Base-by-base conservation (phyloP, 2,888 invertebrate genomes). In the Philopedon plagiatum region DNA sequence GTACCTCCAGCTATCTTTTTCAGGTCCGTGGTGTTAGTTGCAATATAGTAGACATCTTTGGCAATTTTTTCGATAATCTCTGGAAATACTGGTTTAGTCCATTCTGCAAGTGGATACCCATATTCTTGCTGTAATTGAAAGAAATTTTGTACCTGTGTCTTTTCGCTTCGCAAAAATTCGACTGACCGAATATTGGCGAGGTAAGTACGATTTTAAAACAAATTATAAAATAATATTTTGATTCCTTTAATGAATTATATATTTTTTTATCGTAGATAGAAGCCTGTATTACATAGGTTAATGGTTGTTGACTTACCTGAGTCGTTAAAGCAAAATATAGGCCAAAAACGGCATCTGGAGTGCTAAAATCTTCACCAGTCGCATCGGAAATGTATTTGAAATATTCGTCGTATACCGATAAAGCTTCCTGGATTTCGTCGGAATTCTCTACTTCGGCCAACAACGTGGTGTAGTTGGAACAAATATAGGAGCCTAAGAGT, bases 51-150 rank as follows among this genome's bases (percentile, higher is more conserved):
- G 7, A 34, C 19, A 9, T 56, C 26, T 44, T 64, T 62, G 19
- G 66, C 39, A 18, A 71, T 65, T 39, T 64, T 51, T 49, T 69
- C 73, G 11, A 75, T 51, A 19, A 49, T 21, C 4, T 73, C 51
- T 23, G 76, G 76, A 32, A 49, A 73, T 11, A 76, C 60, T 51
- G 37, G 34, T 29, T 66, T 56, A n/a, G 44, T 2, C 72, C 72
- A 72, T 7, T 61, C 57, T 67, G 67, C 72, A 3, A 72, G 13
- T 3, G 66, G 62, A 37, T 72, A 72, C 19, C 72, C 72, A 21
- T 32, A 72, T 9, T 66, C 67, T 32, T 15, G n/a, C 71, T 71
- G 13, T 23, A 66, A 57, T 13, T 23, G 11, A 11, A 39, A 39
- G 5, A n/a, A n/a, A n/a, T n/a, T n/a, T n/a, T n/a, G n/a, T n/a